These are phyloP conservation scores for Prinia subflava DNA, from an alignment of 2,113 vertebrate genomes.

Conservation along the genomic window DNA sequence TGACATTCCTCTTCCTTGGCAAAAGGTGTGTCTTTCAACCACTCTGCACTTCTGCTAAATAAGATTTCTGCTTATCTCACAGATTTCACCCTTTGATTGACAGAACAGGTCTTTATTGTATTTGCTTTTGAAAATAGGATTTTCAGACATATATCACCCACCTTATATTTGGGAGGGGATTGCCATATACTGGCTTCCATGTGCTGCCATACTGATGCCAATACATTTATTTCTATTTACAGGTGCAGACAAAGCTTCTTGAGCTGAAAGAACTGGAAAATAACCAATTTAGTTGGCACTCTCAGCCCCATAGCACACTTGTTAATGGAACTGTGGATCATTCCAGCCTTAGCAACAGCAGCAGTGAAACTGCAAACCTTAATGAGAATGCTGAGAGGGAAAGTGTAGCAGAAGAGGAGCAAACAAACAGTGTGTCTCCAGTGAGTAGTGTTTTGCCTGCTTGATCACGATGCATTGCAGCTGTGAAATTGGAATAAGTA, in stretches of 20 bases:
- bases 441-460: slow-evolving; percentile 66
- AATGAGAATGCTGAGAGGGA: slow-evolving; percentile 73
- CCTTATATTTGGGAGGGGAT: not conserved
- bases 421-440: slow-evolving; percentile 64
- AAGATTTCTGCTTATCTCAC: not conserved
- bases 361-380: slow-evolving; percentile 79
- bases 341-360: slow-evolving; percentile 80
- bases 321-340: slow-evolving; percentile 83
- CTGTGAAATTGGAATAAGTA: not conserved
- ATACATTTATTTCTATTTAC: slow-evolving; percentile 35
- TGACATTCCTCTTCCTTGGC: not conserved
- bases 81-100: not conserved
- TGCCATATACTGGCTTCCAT: not conserved
- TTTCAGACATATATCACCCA: not conserved
- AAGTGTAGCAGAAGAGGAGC: slow-evolving; percentile 67
- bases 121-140: not conserved
- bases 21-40: not conserved
- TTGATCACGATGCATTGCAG: not conserved
- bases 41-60: not conserved
- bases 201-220: not conserved
- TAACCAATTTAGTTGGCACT: slow-evolving; percentile 83
- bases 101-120: not conserved
- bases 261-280: slow-evolving; percentile 86
- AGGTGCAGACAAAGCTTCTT: slow-evolving; percentile 87
- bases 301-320: slow-evolving; percentile 77